Evolutionary conservation across 2,113 vertebrate species (phyloP), one percentile per base, ranked within the genome.

Genomic region (Syrrhaptes paradoxus): DNA sequence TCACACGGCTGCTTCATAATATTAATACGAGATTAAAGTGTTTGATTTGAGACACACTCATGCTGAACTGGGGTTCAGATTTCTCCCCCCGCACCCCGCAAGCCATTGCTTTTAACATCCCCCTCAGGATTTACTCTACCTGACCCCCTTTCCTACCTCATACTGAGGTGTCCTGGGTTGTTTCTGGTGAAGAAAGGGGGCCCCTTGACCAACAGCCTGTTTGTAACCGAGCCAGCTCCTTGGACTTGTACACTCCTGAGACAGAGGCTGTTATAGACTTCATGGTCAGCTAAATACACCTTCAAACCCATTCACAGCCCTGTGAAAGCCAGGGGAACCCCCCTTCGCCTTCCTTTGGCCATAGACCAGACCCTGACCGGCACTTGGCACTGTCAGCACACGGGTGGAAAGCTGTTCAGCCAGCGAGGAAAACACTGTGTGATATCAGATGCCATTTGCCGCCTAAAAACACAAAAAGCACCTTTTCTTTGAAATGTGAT

Each of bases 401-500:
- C 9, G 17, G 10, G 9, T n/a, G 52, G 67, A 83, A 62, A 55
- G 20, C 70, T 82, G 65, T 32, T 88, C 29, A 61, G 31, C 52
- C 86, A 67, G 22, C 0, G 3, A 74, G 61, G 65, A 70, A 62
- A 55, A 55, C 18, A 2, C 21, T 36, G 85, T 36, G 85, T 0
- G 0, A 20, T 24, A 91, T 67, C 87, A 89, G 59, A 79, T 73
- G 76, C 12, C 24, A 13, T 87, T 93, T 90, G 66, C 82, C 52
- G 73, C 84, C 93, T n/a, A 3, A 93, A 93, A 93, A 93, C 41
- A 72, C 75, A 71, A 86, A 85, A 73, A 76, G 14, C 38, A 48
- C 14, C 28, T 51, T 77, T 67, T n/a, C 80, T 90, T 95, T 94
- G 92, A 96, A 92, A 94, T 34, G 52, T 41, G 76, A 91, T 91